Evolutionary conservation across 2,113 vertebrate species (phyloP).

Genomic region (Danionella cerebrum): DNA sequence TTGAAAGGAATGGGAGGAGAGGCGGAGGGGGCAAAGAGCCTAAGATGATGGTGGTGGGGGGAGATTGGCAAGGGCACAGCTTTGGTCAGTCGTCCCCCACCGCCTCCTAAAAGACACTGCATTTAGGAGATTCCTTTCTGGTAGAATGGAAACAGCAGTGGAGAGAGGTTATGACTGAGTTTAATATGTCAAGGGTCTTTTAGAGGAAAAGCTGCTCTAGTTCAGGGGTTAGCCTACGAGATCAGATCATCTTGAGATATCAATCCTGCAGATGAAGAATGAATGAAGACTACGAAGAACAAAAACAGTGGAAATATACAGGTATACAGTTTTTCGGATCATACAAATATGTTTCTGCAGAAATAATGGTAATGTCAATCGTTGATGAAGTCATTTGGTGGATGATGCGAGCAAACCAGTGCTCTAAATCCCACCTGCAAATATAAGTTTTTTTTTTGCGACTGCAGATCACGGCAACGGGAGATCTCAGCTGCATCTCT

Average conservation of each 20-base stretch:
- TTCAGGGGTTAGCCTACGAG: background rate
- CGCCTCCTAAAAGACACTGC: conserved; percentile 47
- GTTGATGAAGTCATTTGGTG: too few relatives aligned
- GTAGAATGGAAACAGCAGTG: conserved; percentile 54
- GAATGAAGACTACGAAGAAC: background rate
- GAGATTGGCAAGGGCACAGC: conserved; percentile 42
- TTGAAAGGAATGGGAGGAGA: conserved; percentile 45
- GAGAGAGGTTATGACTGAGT: conserved; percentile 4
- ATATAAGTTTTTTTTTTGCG: too few relatives aligned
- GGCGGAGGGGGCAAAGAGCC: conserved; percentile 8
- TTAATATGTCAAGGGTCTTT: background rate
- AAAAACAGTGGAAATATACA: too few relatives aligned
- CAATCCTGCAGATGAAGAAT: background rate
- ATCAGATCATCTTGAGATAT: background rate
- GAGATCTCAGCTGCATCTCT: too few relatives aligned
- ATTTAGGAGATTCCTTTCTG: background rate
- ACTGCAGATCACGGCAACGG: too few relatives aligned
- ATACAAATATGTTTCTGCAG: too few relatives aligned
- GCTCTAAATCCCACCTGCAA: too few relatives aligned
- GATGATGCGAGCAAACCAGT: too few relatives aligned
- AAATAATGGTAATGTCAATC: too few relatives aligned
- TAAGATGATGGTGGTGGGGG: background rate
- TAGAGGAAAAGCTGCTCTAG: conserved; percentile 7
- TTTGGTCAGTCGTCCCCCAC: conserved; percentile 33
- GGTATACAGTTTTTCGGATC: too few relatives aligned